A percentile compares a stretch with the other conserved stretches of the same genome.
Evolutionary conservation across 2,113 vertebrate species (phyloP).

Genomic region (Equus przewalskii): DNA sequence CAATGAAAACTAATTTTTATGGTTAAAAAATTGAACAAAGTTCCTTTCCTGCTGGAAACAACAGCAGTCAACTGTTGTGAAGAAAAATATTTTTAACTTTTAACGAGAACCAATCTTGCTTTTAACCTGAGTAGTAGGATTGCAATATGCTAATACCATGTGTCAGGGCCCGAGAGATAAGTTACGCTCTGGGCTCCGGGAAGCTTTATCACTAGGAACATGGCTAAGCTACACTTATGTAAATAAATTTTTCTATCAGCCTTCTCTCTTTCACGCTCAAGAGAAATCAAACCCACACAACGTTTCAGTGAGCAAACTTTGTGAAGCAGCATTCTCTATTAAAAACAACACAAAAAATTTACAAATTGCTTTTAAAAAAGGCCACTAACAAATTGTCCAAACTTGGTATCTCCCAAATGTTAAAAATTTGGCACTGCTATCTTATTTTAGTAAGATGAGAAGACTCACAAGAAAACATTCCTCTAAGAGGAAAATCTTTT

Average conservation of each 20-base stretch:
- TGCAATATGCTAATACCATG: slow-evolving; percentile 28
- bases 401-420: not conserved
- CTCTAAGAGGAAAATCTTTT: not conserved
- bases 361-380: not conserved
- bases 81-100: slow-evolving; percentile 1
- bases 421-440: not conserved
- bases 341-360: not conserved
- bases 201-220: slow-evolving; percentile 66
- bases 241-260: not conserved
- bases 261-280: not conserved
- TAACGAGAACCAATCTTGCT: slow-evolving; percentile 23
- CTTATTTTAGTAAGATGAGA: not conserved
- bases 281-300: not conserved
- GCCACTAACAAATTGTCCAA: slow-evolving; percentile 4
- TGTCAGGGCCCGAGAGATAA: slow-evolving; percentile 71
- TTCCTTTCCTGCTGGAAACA: not conserved
- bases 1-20: not conserved
- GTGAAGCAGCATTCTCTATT: not conserved
- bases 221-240: not conserved
- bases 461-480: not conserved
- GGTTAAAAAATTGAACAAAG: not conserved
- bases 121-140: slow-evolving; percentile 54
- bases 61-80: not conserved
- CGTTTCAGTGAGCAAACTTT: slow-evolving; percentile 28
- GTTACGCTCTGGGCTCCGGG: not conserved